These are phyloP conservation scores for Cyrtorhinus lividipennis DNA, from an alignment of 1,140 invertebrate species.

Conservation along the genomic window DNA sequence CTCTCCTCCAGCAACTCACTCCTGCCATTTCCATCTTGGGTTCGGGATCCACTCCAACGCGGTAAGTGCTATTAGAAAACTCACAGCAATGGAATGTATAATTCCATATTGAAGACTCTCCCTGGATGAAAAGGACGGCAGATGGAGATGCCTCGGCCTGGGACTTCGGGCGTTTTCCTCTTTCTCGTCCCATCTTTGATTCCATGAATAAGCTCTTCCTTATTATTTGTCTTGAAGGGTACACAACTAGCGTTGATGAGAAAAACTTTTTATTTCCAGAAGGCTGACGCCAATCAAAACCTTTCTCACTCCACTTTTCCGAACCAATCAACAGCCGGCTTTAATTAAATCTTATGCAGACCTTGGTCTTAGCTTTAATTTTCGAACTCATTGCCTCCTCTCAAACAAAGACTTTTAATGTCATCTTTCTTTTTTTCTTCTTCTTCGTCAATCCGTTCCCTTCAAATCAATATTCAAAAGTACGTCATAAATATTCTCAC, in stretches of 20 bases:
- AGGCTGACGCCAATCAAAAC: slow-evolving; percentile 9
- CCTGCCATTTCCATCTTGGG: neutral
- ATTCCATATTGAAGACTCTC: slow-evolving; percentile 10
- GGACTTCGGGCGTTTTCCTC: neutral
- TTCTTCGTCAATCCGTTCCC: neutral
- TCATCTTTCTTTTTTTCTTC: neutral
- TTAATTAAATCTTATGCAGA: neutral
- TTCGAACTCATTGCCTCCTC: neutral
- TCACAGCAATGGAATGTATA: slow-evolving; percentile 11
- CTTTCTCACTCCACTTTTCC: neutral
- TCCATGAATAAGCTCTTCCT: slow-evolving; percentile 4
- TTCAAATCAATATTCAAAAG: neutral
- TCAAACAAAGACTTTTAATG: neutral
- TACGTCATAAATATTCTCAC: neutral
- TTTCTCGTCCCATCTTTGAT: neutral
- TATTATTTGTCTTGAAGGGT: slow-evolving; percentile 7
- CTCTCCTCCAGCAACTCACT: neutral
- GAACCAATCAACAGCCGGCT: neutral
- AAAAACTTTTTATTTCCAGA: slow-evolving; percentile 5
- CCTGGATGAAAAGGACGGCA: slow-evolving; percentile 29
- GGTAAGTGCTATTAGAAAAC: slow-evolving; percentile 20
- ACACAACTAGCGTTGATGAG: slow-evolving; percentile 9
- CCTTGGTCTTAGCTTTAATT: neutral
- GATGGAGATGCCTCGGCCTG: neutral
- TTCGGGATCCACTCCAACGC: neutral